Conservation (phyloP, 2,797 vertebrate genomes). For the Sebastolobus alascanus region DNA sequence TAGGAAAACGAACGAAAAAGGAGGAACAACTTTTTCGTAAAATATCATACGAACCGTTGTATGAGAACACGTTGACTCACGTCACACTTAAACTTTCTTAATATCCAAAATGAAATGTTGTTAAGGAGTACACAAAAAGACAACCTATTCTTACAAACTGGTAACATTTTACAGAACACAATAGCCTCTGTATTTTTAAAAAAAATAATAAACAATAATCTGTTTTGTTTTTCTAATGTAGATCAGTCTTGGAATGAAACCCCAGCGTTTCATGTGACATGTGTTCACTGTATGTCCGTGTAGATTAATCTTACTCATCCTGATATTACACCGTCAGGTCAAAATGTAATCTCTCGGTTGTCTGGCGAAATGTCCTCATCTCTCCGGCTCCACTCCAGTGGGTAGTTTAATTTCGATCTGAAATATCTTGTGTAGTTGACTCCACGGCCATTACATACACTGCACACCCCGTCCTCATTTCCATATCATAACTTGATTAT, state of each 20-base stretch:
- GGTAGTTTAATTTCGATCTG: slow-evolving; percentile 47
- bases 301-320: slow-evolving; percentile 21
- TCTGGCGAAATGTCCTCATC: slow-evolving; percentile 15
- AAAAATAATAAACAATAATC: background rate
- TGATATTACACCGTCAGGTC: slow-evolving; percentile 24
- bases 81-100: background rate
- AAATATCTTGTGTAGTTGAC: slow-evolving; percentile 49
- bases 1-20: too few species aligned
- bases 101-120: background rate
- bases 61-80: background rate
- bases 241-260: background rate
- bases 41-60: too few species aligned
- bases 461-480: slow-evolving; percentile 59
- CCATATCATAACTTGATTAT: slow-evolving; percentile 68
- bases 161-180: background rate
- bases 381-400: slow-evolving; percentile 22
- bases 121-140: background rate
- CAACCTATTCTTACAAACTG: background rate
- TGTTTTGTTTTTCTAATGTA: background rate
- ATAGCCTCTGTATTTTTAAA: background rate
- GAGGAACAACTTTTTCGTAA: too few species aligned
- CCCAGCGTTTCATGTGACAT: background rate
- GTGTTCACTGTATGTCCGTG: background rate
- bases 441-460: slow-evolving; percentile 38
- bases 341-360: slow-evolving; percentile 20